Evolutionary conservation across 1,140 invertebrate species (phyloP), one percentile per base, ranked within the genome.

Genomic region (Leptoteleia sp.): DNA sequence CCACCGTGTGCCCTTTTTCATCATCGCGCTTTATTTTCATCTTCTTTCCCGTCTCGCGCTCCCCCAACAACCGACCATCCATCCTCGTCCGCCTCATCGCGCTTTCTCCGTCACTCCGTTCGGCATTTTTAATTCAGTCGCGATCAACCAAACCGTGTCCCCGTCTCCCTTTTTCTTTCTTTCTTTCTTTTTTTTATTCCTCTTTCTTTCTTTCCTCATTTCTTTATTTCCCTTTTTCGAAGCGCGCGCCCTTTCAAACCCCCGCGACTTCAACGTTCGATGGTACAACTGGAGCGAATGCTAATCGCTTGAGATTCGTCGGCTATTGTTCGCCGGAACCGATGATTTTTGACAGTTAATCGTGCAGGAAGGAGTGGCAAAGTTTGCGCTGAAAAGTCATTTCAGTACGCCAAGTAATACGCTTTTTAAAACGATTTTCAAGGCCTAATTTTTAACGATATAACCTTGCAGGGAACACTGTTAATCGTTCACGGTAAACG

Each of bases 261-360:
- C 42, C 17, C 55, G 70, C 72, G 78, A 79, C 70, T 72, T 80
- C 67, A 73, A 79, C 67, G 76, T 80, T 64, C 76, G 77, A 72
- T 61, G 77, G 42, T 73, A 48, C 61, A 82, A 82, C 78, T 82
- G 61, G 71, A 65, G 62, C 79, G 62, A 78, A 79, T 79, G 76
- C 54, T 82, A 78, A 82, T 83, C 82, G 59, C n/a, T 47, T 61
- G 61, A 76, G 68, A 79, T 79, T 79, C 48, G 31, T 17, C 59
- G 29, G 38, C 38, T 54, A 61, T 72, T 78, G 55, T 72, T 48
- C 54, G 19, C 1, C n/a, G 11, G 43, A 52, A 12, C 19, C 27
- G 35, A 48, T 48, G 50, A 70, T 40, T 61, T 61, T 61, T 48
- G 55, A 67, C 57, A 72, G 67, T 42, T n/a, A 68, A 81, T 76